These are phyloP conservation scores for Endomychus coccineus DNA, from an alignment of 2,888 invertebrate species.

Conservation along the genomic window DNA sequence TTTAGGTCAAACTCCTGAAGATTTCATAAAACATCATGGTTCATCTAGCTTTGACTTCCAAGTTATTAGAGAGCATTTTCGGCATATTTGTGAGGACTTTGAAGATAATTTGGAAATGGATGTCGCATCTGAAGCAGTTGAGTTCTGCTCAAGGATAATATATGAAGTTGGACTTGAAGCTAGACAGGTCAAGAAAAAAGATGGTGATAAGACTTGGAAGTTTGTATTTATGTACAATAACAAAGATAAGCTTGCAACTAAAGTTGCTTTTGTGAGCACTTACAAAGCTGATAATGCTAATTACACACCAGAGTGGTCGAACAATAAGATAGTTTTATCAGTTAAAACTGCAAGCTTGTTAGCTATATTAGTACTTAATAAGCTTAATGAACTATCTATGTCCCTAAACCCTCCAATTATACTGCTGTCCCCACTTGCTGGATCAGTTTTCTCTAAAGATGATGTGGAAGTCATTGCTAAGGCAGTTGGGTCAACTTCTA, in stretches of 20 bases:
- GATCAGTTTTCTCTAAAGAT: neutral
- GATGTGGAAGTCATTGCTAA: neutral
- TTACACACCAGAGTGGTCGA: no score
- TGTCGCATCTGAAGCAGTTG: slow-evolving; percentile 9
- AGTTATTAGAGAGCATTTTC: no score
- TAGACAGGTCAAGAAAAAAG: slow-evolving; percentile 10
- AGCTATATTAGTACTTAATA: no score
- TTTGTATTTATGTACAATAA: slow-evolving; percentile 5
- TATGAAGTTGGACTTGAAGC: slow-evolving; percentile 14
- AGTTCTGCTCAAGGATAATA: slow-evolving; percentile 11
- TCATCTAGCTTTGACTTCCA: no score
- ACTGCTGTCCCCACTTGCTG: neutral
- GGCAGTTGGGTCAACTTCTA: neutral
- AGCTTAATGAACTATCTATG: no score
- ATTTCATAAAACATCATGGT: no score
- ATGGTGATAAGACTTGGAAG: slow-evolving; percentile 13
- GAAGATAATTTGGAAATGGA: slow-evolving; percentile 4
- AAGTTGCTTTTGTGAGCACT: slow-evolving; percentile 5
- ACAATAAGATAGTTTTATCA: neutral
- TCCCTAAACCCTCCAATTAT: no score
- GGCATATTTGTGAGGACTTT: slow-evolving; percentile 12
- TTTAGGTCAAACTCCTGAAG: no score
- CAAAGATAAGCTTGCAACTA: neutral
- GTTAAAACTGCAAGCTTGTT: neutral
- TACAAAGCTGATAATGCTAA: no score